Percentiles rank a stretch among this genome's conserved stretches.
phyloP scores from a whole-genome alignment of 2,888 invertebrate species.

The Epistrophe eligans region DNA sequence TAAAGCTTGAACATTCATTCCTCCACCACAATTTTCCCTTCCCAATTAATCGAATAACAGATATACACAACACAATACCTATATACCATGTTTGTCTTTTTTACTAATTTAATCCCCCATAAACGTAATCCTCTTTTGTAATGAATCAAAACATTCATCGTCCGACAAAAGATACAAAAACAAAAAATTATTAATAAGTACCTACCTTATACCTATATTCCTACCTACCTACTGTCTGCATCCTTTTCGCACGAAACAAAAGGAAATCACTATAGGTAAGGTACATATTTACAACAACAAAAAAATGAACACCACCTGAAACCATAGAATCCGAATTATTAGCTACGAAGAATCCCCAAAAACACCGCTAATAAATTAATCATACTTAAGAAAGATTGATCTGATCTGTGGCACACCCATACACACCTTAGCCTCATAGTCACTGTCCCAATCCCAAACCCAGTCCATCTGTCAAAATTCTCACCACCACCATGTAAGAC shows the following conservation, averaged over 20 bases:
- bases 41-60: background rate
- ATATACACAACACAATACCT: background rate
- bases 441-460: background rate
- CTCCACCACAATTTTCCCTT: background rate
- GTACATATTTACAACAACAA: background rate
- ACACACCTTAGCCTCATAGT: background rate
- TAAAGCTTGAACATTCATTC: background rate
- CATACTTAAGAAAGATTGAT: constrained; percentile 56
- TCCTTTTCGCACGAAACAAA: background rate
- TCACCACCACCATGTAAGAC: constrained; percentile 37
- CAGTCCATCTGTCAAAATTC: constrained; percentile 28
- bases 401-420: constrained; percentile 32
- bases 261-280: background rate
- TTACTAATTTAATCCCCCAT: constrained; percentile 3
- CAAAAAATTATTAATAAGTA: background rate
- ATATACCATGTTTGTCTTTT: background rate
- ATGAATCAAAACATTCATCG: constrained; percentile 26
- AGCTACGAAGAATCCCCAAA: constrained; percentile 25
- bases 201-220: too few relatives aligned
- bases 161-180: background rate
- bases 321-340: constrained; percentile 50
- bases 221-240: background rate
- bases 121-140: constrained; percentile 6
- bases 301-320: constrained; percentile 16
- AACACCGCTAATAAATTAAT: constrained; percentile 56